Evolutionary conservation across 1,140 invertebrate species (phyloP), one percentile per base, ranked within the genome.

Genomic region (Belonocnema kinseyi): DNA sequence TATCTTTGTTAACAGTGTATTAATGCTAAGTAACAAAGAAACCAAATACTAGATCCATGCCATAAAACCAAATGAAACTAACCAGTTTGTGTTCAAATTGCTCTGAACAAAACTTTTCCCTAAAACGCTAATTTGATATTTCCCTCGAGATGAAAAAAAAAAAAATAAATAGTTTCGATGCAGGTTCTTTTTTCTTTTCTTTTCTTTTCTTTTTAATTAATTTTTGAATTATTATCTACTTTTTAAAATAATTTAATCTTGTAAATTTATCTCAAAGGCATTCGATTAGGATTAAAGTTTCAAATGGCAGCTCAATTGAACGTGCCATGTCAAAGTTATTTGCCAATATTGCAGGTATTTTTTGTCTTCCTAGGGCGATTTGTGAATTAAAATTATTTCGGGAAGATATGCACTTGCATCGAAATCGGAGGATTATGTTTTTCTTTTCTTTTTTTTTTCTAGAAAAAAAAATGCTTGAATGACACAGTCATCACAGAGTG

Each of bases 41-140:
- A 89, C 88, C 88, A 88, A 90, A 91, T 90, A 88, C 83, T 90
- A 90, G 87, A 87, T 88, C 82, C 87, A 91, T 89, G 89, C 89
- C 88, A 91, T 90, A 90, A 86, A 86, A 90, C 88, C 88, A 89
- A 90, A 90, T 86, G 82, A 89, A 88, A 87, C 78, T 85, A 90
- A 88, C 87, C 85, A 86, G 78, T 86, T 89, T 89, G 84, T 90
- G 87, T 90, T 90, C 88, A 88, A 88, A 87, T 85, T 81, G 76
- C 80, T 53, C 73, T 76, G 75, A 76, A 80, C 72, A 72, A 50
- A 66, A 56, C 54, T 26, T 26, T 66, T 66, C 75, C 70, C 26
- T 66, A 72, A 46, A 72, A 75, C 19, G 52, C 54, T 72, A 51
- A 40, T 70, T 77, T 78, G 50, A 46, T 75, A 74, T 21, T 61